Evolutionary conservation across 2,113 vertebrate species (phyloP).

Genomic region (Pollachius pollachius): DNA sequence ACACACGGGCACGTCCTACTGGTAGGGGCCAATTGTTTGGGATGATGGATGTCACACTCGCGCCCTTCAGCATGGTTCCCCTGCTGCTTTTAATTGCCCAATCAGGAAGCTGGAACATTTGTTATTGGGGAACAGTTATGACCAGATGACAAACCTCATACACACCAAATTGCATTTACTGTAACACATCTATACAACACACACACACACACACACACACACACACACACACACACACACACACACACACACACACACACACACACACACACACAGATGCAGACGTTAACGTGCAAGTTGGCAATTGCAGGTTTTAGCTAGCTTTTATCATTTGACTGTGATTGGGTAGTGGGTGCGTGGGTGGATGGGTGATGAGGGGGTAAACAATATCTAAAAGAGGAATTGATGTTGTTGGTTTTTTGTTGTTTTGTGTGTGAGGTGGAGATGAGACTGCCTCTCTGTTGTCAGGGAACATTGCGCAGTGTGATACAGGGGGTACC

Average conservation of each 20-base stretch:
- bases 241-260: conserved; percentile 9
- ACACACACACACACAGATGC: conserved; percentile 12
- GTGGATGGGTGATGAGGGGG: conserved; percentile 13
- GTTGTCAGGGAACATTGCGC: conserved; percentile 59
- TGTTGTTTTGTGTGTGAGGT: conserved; percentile 12
- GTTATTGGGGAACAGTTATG: conserved; percentile 67
- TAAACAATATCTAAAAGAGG: conserved; percentile 24
- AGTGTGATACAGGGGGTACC: conserved; percentile 34
- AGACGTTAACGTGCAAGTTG: conserved; percentile 23
- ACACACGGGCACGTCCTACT: conserved; percentile 26
- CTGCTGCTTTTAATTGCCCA: conserved; percentile 75
- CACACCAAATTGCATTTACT: no score
- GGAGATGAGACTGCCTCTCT: conserved; percentile 40
- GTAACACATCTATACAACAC: conserved; percentile 8
- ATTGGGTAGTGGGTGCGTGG: no score
- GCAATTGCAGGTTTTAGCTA: conserved; percentile 28
- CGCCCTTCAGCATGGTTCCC: conserved; percentile 63
- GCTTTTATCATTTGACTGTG: no score
- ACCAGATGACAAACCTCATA: conserved; percentile 54
- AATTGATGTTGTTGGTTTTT: no score
- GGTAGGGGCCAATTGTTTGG: conserved; percentile 63
- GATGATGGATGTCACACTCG: conserved; percentile 72
- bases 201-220: background rate
- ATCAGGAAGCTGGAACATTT: conserved; percentile 72
- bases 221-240: conserved; percentile 1